A percentile compares a stretch with the other conserved stretches of the same genome.
Evolutionary conservation across 2,113 vertebrate species (phyloP).

Genomic region (Otis tarda): DNA sequence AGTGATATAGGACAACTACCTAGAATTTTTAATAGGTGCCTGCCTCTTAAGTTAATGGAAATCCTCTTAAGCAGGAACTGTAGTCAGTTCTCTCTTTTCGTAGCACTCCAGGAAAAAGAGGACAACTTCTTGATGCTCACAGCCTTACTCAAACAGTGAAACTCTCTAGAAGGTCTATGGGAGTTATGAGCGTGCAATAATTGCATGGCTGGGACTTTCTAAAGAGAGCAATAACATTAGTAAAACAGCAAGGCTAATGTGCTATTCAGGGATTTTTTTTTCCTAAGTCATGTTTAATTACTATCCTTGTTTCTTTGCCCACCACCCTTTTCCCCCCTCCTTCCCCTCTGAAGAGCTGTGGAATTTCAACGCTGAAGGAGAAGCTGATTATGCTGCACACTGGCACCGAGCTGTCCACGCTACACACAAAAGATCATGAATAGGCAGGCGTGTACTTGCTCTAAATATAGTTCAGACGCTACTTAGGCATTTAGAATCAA

Average conservation of each 20-base stretch:
- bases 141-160: not conserved
- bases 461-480: constrained; percentile 69
- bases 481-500: constrained; percentile 69
- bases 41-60: not conserved
- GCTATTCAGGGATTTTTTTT: constrained; percentile 18
- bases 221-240: constrained; percentile 1
- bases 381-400: constrained; percentile 34
- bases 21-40: not conserved
- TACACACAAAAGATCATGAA: constrained; percentile 63
- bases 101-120: not conserved
- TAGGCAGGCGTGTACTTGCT: constrained; percentile 68
- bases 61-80: not conserved
- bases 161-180: constrained; percentile 8
- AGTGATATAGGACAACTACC: not conserved
- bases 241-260: constrained; percentile 54
- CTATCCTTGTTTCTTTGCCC: constrained; percentile 40
- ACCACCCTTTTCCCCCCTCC: not conserved
- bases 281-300: constrained; percentile 62
- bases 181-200: constrained; percentile 37
- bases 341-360: constrained; percentile 47
- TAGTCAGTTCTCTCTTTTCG: not conserved
- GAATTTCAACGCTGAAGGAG: constrained; percentile 34
- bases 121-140: not conserved
- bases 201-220: constrained; percentile 3
- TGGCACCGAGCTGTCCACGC: constrained; percentile 52